Evolutionary conservation across 2,113 vertebrate species (phyloP).

Genomic region (Mirounga angustirostris): DNA sequence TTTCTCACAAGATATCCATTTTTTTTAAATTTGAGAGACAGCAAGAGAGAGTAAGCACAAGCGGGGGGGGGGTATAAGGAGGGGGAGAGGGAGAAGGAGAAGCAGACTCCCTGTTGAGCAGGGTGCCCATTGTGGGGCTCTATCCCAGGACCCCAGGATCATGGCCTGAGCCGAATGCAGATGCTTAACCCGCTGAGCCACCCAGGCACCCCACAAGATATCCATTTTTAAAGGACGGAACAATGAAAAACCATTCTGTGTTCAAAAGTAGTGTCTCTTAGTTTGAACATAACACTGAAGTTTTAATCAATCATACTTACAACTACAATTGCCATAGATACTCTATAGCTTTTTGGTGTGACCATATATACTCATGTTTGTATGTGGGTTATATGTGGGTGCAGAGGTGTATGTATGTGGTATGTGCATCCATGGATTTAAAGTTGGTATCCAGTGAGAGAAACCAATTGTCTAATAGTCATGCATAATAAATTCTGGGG

Average conservation of each 20-base stretch:
- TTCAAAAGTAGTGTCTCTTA: constrained; percentile 53
- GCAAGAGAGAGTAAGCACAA: neutral
- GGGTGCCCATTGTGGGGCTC: neutral
- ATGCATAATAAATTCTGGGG: constrained; percentile 85
- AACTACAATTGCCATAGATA: neutral
- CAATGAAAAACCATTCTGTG: neutral
- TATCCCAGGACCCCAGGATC: neutral
- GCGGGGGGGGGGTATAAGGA: no score
- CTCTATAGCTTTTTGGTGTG: constrained; percentile 57
- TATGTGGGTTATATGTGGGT: neutral
- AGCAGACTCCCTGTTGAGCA: neutral
- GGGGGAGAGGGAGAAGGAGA: neutral
- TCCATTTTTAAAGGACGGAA: neutral
- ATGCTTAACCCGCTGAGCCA: neutral
- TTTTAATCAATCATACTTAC: constrained; percentile 75
- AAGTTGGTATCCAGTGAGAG: constrained; percentile 83
- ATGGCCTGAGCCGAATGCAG: neutral
- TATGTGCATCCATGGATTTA: constrained; percentile 72
- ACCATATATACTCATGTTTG: neutral
- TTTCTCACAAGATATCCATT: neutral
- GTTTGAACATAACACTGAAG: constrained; percentile 63
- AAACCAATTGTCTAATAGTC: constrained; percentile 85
- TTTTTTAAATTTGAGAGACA: neutral
- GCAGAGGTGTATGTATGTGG: neutral
- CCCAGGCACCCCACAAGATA: neutral